These are phyloP conservation scores for Rhea pennata DNA, from an alignment of 2,113 vertebrate genomes.

Conservation along the genomic window DNA sequence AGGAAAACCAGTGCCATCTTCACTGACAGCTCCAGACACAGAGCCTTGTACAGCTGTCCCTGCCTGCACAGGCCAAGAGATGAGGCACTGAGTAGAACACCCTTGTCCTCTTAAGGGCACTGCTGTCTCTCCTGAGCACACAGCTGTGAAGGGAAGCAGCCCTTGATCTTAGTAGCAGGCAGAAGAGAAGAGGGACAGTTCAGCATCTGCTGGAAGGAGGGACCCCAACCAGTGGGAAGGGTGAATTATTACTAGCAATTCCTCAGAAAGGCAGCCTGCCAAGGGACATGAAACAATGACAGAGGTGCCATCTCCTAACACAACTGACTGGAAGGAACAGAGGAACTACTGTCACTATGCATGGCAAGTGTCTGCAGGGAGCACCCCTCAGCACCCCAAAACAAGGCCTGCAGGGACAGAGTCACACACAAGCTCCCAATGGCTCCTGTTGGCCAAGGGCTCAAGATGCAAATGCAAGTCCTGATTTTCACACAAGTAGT, in stretches of 20 bases:
- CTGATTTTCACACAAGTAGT: rapidly evolving
- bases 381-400: neutral
- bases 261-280: neutral
- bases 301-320: rapidly evolving
- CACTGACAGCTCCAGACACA: neutral
- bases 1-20: neutral
- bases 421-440: neutral
- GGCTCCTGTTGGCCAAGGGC: neutral
- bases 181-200: neutral
- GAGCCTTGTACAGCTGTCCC: neutral
- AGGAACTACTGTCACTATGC: neutral
- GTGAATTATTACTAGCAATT: neutral
- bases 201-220: too few relatives aligned
- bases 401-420: neutral
- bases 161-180: rapidly evolving
- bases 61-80: rapidly evolving
- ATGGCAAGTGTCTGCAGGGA: neutral
- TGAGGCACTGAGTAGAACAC: neutral
- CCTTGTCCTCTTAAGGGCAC: neutral
- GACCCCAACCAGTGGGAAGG: neutral
- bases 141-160: neutral
- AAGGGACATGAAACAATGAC: rapidly evolving
- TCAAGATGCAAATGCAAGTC: neutral
- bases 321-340: neutral
- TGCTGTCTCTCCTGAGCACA: neutral